Conservation (phyloP, 2,113 vertebrate genomes). For the Paramisgurnus dabryanus region DNA sequence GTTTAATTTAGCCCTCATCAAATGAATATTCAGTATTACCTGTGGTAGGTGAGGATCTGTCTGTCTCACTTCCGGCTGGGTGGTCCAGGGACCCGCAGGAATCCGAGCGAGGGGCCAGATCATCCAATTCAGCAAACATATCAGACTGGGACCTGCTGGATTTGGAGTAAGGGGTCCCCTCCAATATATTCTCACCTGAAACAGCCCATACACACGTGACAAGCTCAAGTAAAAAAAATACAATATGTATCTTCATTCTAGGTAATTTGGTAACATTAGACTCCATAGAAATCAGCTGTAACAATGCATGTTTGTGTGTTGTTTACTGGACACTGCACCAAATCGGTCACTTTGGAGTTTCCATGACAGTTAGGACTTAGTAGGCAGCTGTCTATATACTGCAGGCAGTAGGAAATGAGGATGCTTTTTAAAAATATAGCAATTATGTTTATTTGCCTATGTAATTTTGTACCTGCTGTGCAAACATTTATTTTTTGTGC, state of each 20-base stretch:
- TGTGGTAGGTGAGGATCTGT: conserved; percentile 55
- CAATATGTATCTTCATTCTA: neutral
- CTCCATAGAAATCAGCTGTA: too few relatives aligned
- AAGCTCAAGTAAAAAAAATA: neutral
- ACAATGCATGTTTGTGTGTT: too few relatives aligned
- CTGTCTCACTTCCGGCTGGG: conserved; percentile 48
- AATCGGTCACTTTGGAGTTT: too few relatives aligned
- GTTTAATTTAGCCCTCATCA: too few relatives aligned
- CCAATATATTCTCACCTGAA: conserved; percentile 51
- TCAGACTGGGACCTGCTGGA: conserved; percentile 59
- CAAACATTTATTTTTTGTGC: neutral
- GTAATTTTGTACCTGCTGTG: neutral
- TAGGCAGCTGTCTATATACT: too few relatives aligned
- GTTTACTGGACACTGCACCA: too few relatives aligned
- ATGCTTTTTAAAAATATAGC: too few relatives aligned
- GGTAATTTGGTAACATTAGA: too few relatives aligned
- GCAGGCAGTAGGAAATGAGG: too few relatives aligned
- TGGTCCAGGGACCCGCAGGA: conserved; percentile 62
- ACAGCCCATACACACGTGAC: conserved; percentile 42
- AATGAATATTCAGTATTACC: conserved; percentile 47
- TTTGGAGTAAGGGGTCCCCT: conserved; percentile 56
- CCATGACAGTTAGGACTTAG: too few relatives aligned
- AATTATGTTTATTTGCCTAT: neutral
- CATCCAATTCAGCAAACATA: conserved; percentile 71
- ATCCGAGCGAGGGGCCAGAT: conserved; percentile 57